phyloP scores from a whole-genome alignment of 2,888 invertebrate genomes.

The Apeira syringaria region DNA sequence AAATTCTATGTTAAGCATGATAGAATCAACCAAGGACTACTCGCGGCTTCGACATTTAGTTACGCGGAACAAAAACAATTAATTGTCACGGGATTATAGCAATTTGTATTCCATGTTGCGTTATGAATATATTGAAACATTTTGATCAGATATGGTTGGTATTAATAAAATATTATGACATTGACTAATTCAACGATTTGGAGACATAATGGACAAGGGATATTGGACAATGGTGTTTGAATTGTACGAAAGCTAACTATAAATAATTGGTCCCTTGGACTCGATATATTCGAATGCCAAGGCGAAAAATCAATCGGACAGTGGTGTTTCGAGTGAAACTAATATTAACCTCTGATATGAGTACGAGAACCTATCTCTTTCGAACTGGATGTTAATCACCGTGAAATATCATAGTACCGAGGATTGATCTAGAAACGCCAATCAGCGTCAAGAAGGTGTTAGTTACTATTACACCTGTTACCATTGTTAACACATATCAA shows the following conservation, averaged over 20 bases:
- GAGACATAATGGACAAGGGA: neutral
- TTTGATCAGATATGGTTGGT: neutral
- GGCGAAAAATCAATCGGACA: neutral
- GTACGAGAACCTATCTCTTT: conserved; percentile 42
- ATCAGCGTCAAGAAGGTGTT: conserved; percentile 48
- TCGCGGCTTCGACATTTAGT: conserved; percentile 39
- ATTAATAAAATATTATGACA: conserved; percentile 7
- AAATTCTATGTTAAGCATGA: too few relatives aligned
- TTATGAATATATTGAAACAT: conserved; percentile 31
- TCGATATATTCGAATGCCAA: neutral
- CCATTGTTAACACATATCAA: conserved; percentile 21
- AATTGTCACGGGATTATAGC: conserved; percentile 50
- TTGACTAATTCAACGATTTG: neutral
- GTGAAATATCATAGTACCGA: conserved; percentile 35
- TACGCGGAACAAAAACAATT: conserved; percentile 35
- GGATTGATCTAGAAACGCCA: conserved; percentile 56
- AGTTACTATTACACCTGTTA: conserved; percentile 28
- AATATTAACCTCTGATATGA: conserved; percentile 34
- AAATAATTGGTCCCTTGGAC: neutral
- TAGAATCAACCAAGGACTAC: too few relatives aligned
- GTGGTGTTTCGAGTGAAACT: conserved; percentile 32
- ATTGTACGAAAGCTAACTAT: neutral
- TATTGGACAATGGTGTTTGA: neutral
- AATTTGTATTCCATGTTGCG: conserved; percentile 42
- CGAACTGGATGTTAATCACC: conserved; percentile 34